Evolutionary conservation across 2,797 vertebrate genomes (phyloP), one percentile per base, ranked within the genome.

Genomic region (Sebastes oblongus): DNA sequence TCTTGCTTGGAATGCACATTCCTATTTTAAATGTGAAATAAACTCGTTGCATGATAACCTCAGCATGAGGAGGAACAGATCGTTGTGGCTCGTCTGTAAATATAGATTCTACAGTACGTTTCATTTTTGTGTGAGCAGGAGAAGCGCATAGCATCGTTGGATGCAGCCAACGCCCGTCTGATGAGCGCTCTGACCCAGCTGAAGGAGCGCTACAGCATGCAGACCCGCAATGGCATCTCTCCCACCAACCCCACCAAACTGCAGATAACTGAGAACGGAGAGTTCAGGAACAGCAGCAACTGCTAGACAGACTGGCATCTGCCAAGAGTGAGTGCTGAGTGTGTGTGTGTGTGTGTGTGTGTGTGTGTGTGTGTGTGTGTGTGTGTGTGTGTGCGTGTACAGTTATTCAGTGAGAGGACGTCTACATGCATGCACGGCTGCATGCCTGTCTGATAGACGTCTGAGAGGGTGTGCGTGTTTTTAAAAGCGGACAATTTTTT

Each of bases 201-300:
- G 88, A 99, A 99, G 97, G 98, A 99, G 96, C 98, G 98, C 94
- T 99, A 99, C 97, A 99, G 97, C 97, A 97, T 98, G 95, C 98
- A 98, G 95, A 98, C 87, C 8, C 98, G 98, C 94, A 99, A 99
- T 87, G 98, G 98, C 95, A 97, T 99, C 95, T 99, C 98, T 78
- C 98, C 98, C 92, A 99, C 98, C 96, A 98, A 98, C 95, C 97
- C 98, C 93, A 97, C 97, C 96, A 99, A 99, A 92, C 97, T 99
- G 92, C 98, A 98, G 96, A 99, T 99, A 83, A 99, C 98, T 1
- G 98, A 99, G 90, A 99, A 99, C 89, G 98, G 98, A 89, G 98
- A 99, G 95, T 99, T 99, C 94, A 94, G 98, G 91, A 99, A 99
- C 97, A 98, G 97, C 97, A 98, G 98, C 96, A 99, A 97, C 94